A percentile compares a stretch with the other conserved stretches of the same genome.
Conservation (phyloP, 1,140 invertebrate species). For the Ceratina japonica region DNA sequence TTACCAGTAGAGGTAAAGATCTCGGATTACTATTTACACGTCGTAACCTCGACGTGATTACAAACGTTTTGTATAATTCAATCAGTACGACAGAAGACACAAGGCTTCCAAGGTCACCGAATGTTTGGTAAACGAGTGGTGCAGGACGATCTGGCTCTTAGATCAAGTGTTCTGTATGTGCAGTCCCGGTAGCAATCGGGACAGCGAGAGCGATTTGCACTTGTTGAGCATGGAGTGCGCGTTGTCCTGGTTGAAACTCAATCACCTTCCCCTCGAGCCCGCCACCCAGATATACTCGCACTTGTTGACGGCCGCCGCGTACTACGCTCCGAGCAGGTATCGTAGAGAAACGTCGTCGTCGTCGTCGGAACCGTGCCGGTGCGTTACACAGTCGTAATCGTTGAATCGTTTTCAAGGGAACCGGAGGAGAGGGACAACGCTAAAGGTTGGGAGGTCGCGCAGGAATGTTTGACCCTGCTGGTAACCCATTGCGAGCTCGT, state of each 20-base stretch:
- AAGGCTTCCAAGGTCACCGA: slow-evolving; percentile 50
- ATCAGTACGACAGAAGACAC: slow-evolving; percentile 68
- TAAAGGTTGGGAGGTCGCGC: slow-evolving; percentile 68
- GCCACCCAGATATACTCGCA: slow-evolving; percentile 70
- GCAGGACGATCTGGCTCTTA: slow-evolving; percentile 70
- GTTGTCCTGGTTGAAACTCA: slow-evolving; percentile 72
- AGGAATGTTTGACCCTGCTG: slow-evolving; percentile 71
- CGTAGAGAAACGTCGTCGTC: too few species aligned
- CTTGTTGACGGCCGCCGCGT: slow-evolving; percentile 69
- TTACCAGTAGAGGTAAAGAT: slow-evolving; percentile 88
- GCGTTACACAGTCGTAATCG: neutral
- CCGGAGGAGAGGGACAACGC: slow-evolving; percentile 57
- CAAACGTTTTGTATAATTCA: slow-evolving; percentile 13
- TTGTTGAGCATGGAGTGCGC: slow-evolving; percentile 70
- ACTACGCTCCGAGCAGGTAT: slow-evolving; percentile 71
- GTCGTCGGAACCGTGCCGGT: neutral
- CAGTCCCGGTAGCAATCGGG: slow-evolving; percentile 55
- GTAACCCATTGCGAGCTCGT: slow-evolving; percentile 66
- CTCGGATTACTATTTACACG: neutral
- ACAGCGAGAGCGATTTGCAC: slow-evolving; percentile 61
- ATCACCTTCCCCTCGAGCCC: slow-evolving; percentile 68
- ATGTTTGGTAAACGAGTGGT: slow-evolving; percentile 66
- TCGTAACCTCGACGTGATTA: neutral
- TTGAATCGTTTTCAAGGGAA: slow-evolving; percentile 36
- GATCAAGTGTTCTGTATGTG: slow-evolving; percentile 71